phyloP scores from a whole-genome alignment of 2,888 invertebrate species.

The Tachina grossa region DNA sequence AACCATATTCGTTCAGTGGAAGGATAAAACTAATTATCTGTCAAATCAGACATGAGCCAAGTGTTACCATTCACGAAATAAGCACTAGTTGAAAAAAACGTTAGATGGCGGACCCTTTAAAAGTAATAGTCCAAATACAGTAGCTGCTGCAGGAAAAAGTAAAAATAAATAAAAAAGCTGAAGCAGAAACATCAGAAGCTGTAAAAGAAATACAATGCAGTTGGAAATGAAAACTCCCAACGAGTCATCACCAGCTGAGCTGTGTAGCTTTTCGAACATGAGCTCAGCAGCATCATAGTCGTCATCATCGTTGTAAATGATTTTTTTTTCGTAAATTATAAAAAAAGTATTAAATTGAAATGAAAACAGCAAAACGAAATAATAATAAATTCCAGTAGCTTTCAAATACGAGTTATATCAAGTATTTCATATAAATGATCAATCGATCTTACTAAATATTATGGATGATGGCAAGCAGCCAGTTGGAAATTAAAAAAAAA shows the following conservation, averaged over 20 bases:
- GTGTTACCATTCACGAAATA: too few species aligned
- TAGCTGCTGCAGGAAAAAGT: background rate
- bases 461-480: background rate
- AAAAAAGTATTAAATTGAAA: constrained; percentile 40
- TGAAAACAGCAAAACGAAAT: constrained; percentile 27
- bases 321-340: constrained; percentile 38
- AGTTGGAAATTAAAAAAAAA: constrained; percentile 4
- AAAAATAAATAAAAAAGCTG: background rate
- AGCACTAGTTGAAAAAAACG: too few species aligned
- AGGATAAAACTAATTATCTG: too few species aligned
- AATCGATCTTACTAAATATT: background rate
- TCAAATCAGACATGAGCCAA: too few species aligned
- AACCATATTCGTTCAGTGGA: too few species aligned
- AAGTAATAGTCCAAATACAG: constrained; percentile 52
- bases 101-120: too few species aligned
- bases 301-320: constrained; percentile 17
- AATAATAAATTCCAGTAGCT: constrained; percentile 62
- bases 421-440: constrained; percentile 21
- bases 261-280: background rate
- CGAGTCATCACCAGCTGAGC: constrained; percentile 35
- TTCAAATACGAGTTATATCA: constrained; percentile 41
- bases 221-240: constrained; percentile 18
- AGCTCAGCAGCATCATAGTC: constrained; percentile 40
- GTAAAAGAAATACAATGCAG: constrained; percentile 28
- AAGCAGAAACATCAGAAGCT: constrained; percentile 14